These are phyloP conservation scores for Gadus macrocephalus DNA, from an alignment of 2,113 vertebrate genomes.

Conservation along the genomic window DNA sequence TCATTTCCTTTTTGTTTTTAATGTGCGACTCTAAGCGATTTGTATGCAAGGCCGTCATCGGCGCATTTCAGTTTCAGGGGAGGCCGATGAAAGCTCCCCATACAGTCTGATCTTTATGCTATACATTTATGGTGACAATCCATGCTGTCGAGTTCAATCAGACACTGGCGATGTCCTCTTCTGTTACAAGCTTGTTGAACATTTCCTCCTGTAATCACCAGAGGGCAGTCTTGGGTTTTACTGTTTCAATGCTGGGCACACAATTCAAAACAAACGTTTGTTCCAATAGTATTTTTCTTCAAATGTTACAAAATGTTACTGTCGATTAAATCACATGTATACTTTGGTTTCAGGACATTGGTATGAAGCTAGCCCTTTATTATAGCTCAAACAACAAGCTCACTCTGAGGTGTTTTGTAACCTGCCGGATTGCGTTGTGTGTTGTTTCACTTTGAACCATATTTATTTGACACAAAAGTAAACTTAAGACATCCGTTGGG, in stretches of 20 bases:
- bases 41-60: too few relatives aligned
- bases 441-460: background rate
- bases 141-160: conserved; percentile 28
- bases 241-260: background rate
- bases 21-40: too few relatives aligned
- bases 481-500: background rate
- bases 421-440: background rate
- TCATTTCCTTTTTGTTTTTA: too few relatives aligned
- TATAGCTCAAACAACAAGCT: background rate
- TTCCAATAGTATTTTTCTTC: background rate
- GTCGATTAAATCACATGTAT: background rate
- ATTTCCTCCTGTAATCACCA: conserved; percentile 30
- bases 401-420: background rate
- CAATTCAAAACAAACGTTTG: background rate
- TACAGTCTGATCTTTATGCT: background rate
- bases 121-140: conserved; percentile 14
- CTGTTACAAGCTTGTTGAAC: background rate
- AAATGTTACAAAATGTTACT: background rate
- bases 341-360: too few relatives aligned
- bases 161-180: background rate
- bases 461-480: conserved; percentile 44
- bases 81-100: too few relatives aligned
- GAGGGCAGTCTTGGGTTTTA: conserved; percentile 39
- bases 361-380: too few relatives aligned
- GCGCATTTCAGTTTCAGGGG: too few relatives aligned